phyloP scores from a whole-genome alignment of 1,140 invertebrate genomes.

The Venturia canescens region DNA sequence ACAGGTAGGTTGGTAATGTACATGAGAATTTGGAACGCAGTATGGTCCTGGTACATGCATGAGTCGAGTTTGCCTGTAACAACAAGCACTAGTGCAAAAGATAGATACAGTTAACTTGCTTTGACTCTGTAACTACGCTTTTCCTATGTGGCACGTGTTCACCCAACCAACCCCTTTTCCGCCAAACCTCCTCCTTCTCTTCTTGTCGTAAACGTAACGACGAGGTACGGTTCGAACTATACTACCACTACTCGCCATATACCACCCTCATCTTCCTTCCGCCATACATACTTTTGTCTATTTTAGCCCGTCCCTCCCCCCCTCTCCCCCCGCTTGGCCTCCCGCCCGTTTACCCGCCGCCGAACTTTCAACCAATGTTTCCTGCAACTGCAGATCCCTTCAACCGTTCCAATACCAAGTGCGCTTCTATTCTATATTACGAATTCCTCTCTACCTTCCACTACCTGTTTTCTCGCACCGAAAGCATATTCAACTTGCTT shows the following conservation, averaged over 20 bases:
- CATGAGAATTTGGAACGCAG: constrained; percentile 10
- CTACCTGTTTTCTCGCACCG: background rate
- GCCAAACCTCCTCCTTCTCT: background rate
- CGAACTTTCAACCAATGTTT: constrained; percentile 2
- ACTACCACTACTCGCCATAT: constrained; percentile 1
- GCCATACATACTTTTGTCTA: background rate
- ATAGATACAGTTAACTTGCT: background rate
- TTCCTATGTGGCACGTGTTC: constrained; percentile 13
- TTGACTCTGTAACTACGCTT: constrained; percentile 14
- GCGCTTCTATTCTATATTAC: no score
- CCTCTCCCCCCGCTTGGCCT: no score
- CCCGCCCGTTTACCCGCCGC: no score
- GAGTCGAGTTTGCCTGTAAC: background rate
- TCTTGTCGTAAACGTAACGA: background rate
- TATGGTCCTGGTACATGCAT: background rate
- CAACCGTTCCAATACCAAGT: background rate
- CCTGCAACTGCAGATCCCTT: background rate
- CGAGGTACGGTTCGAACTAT: constrained; percentile 6
- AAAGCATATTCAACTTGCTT: background rate
- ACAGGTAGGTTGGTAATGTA: background rate
- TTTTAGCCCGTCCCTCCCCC: no score
- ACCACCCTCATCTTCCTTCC: constrained; percentile 20
- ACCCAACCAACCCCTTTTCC: background rate
- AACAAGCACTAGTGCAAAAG: constrained; percentile 2
- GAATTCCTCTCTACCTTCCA: no score